Percentiles rank a stretch among this genome's conserved stretches.
Conservation (phyloP, 2,888 invertebrate genomes). For the Diarsia mendica region DNA sequence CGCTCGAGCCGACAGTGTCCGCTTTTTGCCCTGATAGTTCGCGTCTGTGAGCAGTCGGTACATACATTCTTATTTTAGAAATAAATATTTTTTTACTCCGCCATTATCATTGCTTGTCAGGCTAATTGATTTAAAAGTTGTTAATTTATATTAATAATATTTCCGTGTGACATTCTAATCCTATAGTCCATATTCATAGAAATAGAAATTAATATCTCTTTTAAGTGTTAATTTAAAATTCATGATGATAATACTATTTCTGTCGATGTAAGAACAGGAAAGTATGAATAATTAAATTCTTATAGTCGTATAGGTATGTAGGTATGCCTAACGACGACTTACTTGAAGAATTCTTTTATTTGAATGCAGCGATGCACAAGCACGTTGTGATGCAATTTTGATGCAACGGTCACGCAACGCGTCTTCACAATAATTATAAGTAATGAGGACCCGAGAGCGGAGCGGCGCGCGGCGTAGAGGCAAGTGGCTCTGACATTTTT, state of each 20-base stretch:
- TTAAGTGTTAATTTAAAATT: neutral
- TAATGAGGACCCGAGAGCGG: conserved; percentile 30
- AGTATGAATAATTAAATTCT: neutral
- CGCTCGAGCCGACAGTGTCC: too few relatives aligned
- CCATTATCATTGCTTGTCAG: too few relatives aligned
- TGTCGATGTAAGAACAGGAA: neutral
- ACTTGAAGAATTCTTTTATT: conserved; percentile 44
- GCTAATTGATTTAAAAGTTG: too few relatives aligned
- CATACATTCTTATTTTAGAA: too few relatives aligned
- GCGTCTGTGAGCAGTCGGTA: too few relatives aligned
- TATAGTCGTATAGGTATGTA: neutral
- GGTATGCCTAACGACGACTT: neutral
- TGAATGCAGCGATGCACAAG: conserved; percentile 58
- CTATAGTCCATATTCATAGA: neutral
- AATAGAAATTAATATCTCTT: neutral
- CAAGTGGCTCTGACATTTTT: conserved; percentile 5
- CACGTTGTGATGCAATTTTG: conserved; percentile 58
- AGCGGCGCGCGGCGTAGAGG: conserved; percentile 15
- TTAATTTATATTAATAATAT: too few relatives aligned
- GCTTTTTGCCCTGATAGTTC: too few relatives aligned
- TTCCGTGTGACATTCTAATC: neutral
- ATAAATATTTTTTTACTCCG: too few relatives aligned
- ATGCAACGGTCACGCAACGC: conserved; percentile 61
- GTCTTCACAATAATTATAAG: conserved; percentile 60
- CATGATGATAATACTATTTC: neutral